phyloP scores from a whole-genome alignment of 1,140 invertebrate genomes.

The Achatina immaculata region DNA sequence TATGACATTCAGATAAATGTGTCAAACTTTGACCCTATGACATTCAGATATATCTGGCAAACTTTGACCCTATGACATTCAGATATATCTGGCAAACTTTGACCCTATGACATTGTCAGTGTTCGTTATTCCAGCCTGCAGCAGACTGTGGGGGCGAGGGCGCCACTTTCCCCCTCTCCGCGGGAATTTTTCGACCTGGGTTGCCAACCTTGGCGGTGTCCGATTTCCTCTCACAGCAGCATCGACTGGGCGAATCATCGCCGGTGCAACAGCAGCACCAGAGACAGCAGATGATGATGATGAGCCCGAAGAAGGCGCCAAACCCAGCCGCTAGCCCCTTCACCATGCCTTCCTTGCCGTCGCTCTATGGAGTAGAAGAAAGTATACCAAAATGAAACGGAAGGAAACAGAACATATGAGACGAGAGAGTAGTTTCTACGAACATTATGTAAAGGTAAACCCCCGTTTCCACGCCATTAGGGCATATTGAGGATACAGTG shows the following conservation, averaged over 20 bases:
- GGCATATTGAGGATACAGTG: too few species aligned
- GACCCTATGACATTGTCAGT: neutral
- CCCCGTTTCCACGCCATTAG: too few species aligned
- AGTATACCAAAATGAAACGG: too few species aligned
- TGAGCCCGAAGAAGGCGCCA: conserved; percentile 38
- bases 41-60: too few species aligned
- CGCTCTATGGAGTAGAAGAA: neutral
- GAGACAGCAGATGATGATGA: conserved; percentile 34
- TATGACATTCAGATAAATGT: too few species aligned
- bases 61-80: too few species aligned
- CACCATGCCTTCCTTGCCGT: conserved; percentile 29
- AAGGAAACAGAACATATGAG: too few species aligned
- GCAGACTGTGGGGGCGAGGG: conserved; percentile 37
- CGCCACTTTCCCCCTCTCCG: conserved; percentile 14
- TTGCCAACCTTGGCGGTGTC: too few species aligned
- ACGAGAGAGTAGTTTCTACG: too few species aligned
- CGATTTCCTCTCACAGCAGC: conserved; percentile 6
- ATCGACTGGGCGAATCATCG: neutral
- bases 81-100: too few species aligned
- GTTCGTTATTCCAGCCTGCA: neutral
- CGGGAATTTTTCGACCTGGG: neutral
- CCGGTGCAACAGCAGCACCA: conserved; percentile 43
- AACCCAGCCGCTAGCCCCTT: conserved; percentile 44
- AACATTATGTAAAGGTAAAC: too few species aligned
- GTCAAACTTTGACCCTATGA: too few species aligned